These are phyloP conservation scores for Carassius carassius DNA, from an alignment of 2,113 vertebrate genomes.

Conservation along the genomic window DNA sequence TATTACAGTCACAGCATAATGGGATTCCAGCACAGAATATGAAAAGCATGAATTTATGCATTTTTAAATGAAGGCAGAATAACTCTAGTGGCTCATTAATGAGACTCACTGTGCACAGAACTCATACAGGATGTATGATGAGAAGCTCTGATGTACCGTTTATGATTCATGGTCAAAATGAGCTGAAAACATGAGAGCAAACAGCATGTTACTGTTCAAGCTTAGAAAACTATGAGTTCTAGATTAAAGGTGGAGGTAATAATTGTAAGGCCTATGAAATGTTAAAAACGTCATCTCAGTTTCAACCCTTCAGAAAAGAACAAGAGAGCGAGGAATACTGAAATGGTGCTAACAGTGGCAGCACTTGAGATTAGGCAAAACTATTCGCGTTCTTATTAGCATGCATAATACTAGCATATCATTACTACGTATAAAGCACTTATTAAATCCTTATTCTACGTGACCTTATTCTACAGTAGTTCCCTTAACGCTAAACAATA, in stretches of 20 bases:
- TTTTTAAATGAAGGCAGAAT: conserved; percentile 71
- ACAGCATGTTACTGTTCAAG: conserved; percentile 24
- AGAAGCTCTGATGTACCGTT: conserved; percentile 38
- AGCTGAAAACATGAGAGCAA: conserved; percentile 25
- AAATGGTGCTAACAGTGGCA: too few species aligned
- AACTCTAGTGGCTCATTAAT: conserved; percentile 36
- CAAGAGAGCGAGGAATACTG: not conserved
- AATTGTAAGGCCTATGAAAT: not conserved
- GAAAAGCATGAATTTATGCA: conserved; percentile 65
- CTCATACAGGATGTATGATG: conserved; percentile 39
- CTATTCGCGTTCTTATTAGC: too few species aligned
- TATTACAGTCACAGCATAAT: conserved; percentile 73
- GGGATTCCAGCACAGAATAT: conserved; percentile 72
- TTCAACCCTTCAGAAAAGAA: conserved; percentile 22
- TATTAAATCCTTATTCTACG: too few species aligned
- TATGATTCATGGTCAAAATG: conserved; percentile 42
- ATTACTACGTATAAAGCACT: too few species aligned
- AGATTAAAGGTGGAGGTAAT: conserved; percentile 17
- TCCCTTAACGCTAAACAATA: too few species aligned
- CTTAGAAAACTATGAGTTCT: conserved; percentile 20
- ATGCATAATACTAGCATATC: too few species aligned
- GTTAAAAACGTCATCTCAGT: not conserved
- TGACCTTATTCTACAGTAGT: too few species aligned
- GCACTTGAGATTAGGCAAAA: too few species aligned
- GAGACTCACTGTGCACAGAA: conserved; percentile 36